Conservation (phyloP, 1,140 invertebrate genomes). For the Diachasma alloeum region DNA sequence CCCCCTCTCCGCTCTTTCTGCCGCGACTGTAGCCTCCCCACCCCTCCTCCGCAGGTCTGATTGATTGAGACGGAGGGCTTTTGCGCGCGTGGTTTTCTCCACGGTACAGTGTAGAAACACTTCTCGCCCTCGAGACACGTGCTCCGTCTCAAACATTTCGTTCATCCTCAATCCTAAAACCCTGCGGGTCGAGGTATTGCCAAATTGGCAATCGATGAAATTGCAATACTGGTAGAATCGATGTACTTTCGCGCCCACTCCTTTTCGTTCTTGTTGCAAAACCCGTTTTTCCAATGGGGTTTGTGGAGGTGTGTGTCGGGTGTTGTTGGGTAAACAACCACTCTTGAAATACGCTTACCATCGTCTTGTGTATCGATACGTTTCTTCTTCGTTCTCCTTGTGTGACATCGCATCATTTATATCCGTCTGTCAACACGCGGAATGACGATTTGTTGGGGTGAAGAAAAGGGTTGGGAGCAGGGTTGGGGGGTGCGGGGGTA, state of each 20-base stretch:
- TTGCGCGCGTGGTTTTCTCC: background rate
- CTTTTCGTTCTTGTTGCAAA: background rate
- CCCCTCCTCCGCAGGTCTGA: slow-evolving; percentile 8
- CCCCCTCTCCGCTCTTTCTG: background rate
- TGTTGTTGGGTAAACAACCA: background rate
- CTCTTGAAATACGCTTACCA: background rate
- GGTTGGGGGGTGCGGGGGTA: background rate
- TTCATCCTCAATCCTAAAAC: background rate
- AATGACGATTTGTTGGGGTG: background rate
- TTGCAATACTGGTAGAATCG: slow-evolving; percentile 20
- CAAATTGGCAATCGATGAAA: slow-evolving; percentile 24
- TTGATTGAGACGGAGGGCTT: slow-evolving; percentile 29
- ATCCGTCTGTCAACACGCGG: background rate
- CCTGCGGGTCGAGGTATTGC: background rate
- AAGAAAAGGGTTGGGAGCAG: background rate
- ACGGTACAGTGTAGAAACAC: background rate
- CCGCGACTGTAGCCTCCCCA: background rate
- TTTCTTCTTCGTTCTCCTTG: background rate
- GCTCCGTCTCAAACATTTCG: slow-evolving; percentile 13
- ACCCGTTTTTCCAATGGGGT: background rate
- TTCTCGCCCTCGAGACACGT: slow-evolving; percentile 21
- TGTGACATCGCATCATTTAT: background rate
- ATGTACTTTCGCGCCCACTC: slow-evolving; percentile 1
- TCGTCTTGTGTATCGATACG: background rate
- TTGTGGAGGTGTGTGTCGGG: background rate